A percentile compares a stretch with the other conserved stretches of the same genome.
These are phyloP conservation scores for Drosophila pruinosa DNA, from an alignment of 1,140 invertebrate species.

Conservation along the genomic window DNA sequence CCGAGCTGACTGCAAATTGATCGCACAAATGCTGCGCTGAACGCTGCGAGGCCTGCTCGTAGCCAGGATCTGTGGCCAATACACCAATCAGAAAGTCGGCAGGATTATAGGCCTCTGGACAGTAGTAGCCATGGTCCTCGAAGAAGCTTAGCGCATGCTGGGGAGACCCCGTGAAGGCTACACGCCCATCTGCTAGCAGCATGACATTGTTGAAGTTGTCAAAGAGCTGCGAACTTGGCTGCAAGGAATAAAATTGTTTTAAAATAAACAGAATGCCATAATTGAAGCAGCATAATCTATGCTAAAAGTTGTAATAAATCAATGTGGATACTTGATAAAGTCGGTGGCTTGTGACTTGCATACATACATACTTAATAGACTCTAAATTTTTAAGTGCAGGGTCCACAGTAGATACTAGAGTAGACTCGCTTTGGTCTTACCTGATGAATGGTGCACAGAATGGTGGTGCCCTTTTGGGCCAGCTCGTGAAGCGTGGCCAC, in stretches of 20 bases:
- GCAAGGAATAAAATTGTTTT: background rate
- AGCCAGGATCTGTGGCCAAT: constrained; percentile 90
- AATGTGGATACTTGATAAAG: no score
- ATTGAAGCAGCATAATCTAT: no score
- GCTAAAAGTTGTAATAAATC: no score
- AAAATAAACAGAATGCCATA: no score
- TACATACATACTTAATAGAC: no score
- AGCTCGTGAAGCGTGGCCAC: constrained; percentile 89
- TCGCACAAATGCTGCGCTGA: constrained; percentile 90
- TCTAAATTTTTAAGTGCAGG: no score
- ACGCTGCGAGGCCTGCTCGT: constrained; percentile 86
- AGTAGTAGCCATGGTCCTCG: constrained; percentile 89
- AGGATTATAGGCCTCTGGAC: constrained; percentile 93
- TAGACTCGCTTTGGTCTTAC: background rate
- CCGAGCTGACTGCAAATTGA: constrained; percentile 89
- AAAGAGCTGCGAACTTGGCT: constrained; percentile 95
- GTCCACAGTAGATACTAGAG: no score
- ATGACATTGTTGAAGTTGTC: constrained; percentile 94
- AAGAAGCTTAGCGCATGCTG: constrained; percentile 91
- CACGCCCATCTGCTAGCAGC: constrained; percentile 93
- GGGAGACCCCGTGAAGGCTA: constrained; percentile 92
- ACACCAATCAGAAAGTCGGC: constrained; percentile 96
- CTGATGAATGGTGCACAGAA: constrained; percentile 98
- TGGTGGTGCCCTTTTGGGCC: constrained; percentile 89
- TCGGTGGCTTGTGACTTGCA: no score